These are phyloP conservation scores for Spinus pinus DNA, from an alignment of 2,797 vertebrate species.

Conservation along the genomic window DNA sequence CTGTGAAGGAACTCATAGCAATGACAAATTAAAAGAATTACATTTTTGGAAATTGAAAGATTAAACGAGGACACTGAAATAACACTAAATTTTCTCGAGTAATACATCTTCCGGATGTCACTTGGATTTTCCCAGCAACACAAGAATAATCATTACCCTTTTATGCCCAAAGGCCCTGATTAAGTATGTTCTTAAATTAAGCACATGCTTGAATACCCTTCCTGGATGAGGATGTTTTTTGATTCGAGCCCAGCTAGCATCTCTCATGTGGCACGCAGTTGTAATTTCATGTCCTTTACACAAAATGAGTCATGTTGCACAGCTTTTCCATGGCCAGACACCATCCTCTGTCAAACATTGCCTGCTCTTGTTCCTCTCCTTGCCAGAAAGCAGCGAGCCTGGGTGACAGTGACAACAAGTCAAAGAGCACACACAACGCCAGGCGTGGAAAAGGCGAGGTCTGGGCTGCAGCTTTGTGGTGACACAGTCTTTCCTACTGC, in stretches of 20 bases:
- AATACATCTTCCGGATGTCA: slow-evolving; percentile 49
- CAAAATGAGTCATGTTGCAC: slow-evolving; percentile 29
- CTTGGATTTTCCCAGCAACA: slow-evolving; percentile 31
- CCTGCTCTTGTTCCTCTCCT: background rate
- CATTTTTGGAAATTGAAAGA: slow-evolving; percentile 42
- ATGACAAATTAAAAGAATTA: slow-evolving; percentile 37
- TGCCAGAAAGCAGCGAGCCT: background rate
- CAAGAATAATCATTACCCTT: slow-evolving; percentile 37
- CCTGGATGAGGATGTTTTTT: slow-evolving; percentile 29
- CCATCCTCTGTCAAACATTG: background rate
- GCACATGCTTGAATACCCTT: slow-evolving; percentile 47
- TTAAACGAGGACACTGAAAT: slow-evolving; percentile 32
- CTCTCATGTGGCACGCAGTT: slow-evolving; percentile 7
- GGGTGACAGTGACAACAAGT: background rate
- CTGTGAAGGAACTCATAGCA: slow-evolving; percentile 35
- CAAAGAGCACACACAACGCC: background rate
- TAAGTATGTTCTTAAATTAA: slow-evolving; percentile 49
- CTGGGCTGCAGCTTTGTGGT: slow-evolving; percentile 9
- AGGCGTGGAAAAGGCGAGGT: background rate
- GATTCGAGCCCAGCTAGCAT: background rate
- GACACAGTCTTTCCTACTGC: slow-evolving; percentile 20
- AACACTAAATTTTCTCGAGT: background rate
- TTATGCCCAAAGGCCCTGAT: slow-evolving; percentile 39
- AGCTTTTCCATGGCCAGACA: slow-evolving; percentile 32
- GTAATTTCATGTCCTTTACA: slow-evolving; percentile 36